Evolutionary conservation across 2,797 vertebrate genomes (phyloP).

Genomic region (Rachycentron canadum): DNA sequence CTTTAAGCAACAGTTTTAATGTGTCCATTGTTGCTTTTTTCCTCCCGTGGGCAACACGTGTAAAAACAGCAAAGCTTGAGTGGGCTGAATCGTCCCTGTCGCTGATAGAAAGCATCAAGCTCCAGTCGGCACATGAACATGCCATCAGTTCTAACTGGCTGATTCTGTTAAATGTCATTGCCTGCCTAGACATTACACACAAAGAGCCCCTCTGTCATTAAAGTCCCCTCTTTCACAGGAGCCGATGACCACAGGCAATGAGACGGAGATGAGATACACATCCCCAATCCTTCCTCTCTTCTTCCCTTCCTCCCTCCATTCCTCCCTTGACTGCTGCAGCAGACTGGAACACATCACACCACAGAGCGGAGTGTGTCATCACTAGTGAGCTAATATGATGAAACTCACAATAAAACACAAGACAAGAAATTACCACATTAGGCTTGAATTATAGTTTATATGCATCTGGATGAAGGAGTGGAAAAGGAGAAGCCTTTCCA

Average conservation of each 20-base stretch:
- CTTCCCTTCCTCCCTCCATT: not conserved
- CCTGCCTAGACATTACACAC: constrained; percentile 60
- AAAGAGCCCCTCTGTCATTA: constrained; percentile 71
- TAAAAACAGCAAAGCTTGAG: constrained; percentile 41
- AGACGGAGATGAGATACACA: constrained; percentile 57
- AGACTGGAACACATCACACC: constrained; percentile 48
- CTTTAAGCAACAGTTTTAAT: constrained; percentile 68
- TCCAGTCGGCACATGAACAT: constrained; percentile 35
- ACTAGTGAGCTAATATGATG: constrained; percentile 49
- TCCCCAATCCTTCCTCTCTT: constrained; percentile 17
- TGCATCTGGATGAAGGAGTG: constrained; percentile 44
- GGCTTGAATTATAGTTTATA: constrained; percentile 42
- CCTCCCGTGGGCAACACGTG: constrained; percentile 54
- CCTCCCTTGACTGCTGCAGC: constrained; percentile 15
- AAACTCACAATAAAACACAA: constrained; percentile 51
- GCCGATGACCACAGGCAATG: constrained; percentile 63
- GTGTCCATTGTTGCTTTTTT: constrained; percentile 55
- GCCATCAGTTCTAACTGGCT: constrained; percentile 75
- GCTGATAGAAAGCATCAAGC: constrained; percentile 51
- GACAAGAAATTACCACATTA: constrained; percentile 42
- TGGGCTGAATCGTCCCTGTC: constrained; percentile 35
- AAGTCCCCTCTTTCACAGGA: constrained; percentile 64
- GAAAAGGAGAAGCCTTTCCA: constrained; percentile 45
- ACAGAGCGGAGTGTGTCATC: constrained; percentile 54
- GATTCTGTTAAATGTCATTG: constrained; percentile 81